Conservation (phyloP, 2,113 vertebrate species). For the Carassius carassius region DNA sequence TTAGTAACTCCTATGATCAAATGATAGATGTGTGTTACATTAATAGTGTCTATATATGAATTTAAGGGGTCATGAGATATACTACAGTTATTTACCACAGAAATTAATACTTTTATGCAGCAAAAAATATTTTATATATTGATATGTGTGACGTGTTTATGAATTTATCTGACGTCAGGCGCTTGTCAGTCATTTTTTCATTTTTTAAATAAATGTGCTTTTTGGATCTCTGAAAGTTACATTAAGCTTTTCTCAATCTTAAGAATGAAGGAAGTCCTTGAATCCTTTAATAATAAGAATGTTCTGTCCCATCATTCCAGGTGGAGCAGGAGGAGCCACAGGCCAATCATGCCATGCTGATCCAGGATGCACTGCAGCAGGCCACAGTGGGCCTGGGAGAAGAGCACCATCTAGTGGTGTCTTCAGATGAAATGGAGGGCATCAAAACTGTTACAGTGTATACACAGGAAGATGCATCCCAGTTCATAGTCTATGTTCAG, state of each 20-base stretch:
- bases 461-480: conserved; percentile 89
- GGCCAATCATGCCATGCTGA: conserved; percentile 88
- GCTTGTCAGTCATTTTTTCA: background rate
- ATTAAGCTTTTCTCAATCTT: too few relatives aligned
- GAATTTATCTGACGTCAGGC: background rate
- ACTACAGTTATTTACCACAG: background rate
- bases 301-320: conserved; percentile 65
- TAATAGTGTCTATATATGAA: background rate
- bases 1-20: background rate
- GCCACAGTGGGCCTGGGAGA: conserved; percentile 80
- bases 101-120: too few relatives aligned
- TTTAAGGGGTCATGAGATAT: background rate
- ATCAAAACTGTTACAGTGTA: conserved; percentile 94
- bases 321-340: conserved; percentile 87
- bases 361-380: conserved; percentile 86
- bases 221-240: background rate
- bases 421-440: conserved; percentile 86
- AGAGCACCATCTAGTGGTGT: conserved; percentile 91
- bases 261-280: too few relatives aligned
- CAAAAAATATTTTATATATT: too few relatives aligned
- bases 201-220: background rate
- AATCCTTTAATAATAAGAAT: background rate
- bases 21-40: background rate
- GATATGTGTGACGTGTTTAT: too few relatives aligned
- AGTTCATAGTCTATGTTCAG: conserved; percentile 93